Evolutionary conservation across 2,888 invertebrate genomes (phyloP).

Genomic region (Stenoptilia bipunctidactyla): DNA sequence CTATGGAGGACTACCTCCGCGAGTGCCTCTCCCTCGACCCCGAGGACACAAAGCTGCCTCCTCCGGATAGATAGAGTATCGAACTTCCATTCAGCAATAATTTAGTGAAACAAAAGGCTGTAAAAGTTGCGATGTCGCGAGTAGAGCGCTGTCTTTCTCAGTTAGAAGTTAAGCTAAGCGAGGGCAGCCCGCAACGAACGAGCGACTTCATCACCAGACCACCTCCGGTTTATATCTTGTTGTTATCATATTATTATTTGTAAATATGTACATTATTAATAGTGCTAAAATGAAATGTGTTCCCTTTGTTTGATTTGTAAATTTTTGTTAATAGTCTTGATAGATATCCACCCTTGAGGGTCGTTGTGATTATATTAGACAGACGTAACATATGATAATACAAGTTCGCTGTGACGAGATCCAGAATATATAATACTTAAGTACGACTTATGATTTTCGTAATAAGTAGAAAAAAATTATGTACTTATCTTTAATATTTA

Average conservation of each 20-base stretch:
- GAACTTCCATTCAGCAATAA: conserved; percentile 17
- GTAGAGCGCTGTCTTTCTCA: too few species aligned
- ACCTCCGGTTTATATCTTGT: conserved; percentile 24
- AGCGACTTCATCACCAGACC: conserved; percentile 9
- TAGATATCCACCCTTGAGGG: conserved; percentile 17
- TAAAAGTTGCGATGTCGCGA: conserved; percentile 2
- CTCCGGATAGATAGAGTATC: conserved; percentile 62
- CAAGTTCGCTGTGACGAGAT: conserved; percentile 21
- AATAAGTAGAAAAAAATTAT: neutral
- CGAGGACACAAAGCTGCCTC: conserved; percentile 77
- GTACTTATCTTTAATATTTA: neutral
- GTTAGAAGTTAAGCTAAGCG: too few species aligned
- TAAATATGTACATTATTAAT: conserved; percentile 63
- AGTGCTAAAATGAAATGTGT: conserved; percentile 65
- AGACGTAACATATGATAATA: conserved; percentile 22
- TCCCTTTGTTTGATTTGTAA: conserved; percentile 38
- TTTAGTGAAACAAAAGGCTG: conserved; percentile 7
- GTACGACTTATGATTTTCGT: neutral
- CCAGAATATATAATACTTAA: neutral
- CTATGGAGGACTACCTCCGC: conserved; percentile 93
- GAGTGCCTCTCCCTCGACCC: conserved; percentile 91
- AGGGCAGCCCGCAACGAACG: too few species aligned
- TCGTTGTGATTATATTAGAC: conserved; percentile 33
- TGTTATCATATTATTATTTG: conserved; percentile 42
- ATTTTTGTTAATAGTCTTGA: conserved; percentile 13